Percentiles rank a stretch among this genome's conserved stretches.
Conservation (phyloP, 2,797 vertebrate genomes). For the Onychomys torridus region DNA sequence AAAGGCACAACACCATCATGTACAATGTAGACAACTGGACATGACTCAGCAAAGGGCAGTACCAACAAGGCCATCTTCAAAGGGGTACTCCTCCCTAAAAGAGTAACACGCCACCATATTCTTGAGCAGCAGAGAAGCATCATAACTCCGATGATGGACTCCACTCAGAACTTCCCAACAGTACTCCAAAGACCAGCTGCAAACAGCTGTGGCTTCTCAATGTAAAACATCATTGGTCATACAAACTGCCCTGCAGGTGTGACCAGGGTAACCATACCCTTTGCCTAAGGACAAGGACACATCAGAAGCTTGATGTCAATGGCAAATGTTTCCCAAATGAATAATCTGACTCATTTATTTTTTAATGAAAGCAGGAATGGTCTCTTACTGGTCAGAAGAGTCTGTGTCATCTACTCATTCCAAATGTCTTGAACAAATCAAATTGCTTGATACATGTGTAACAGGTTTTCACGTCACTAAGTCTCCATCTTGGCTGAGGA, state of each 20-base stretch:
- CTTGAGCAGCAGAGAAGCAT: background rate
- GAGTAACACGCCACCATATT: background rate
- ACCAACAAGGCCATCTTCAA: background rate
- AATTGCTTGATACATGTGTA: background rate
- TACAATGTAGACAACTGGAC: background rate
- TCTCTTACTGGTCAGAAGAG: background rate
- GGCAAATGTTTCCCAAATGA: background rate
- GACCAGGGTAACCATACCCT: background rate
- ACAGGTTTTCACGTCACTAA: background rate
- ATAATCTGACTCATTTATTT: background rate
- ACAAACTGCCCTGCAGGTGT: background rate
- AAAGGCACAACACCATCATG: background rate
- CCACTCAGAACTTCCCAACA: background rate
- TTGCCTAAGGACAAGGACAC: background rate
- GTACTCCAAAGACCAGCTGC: background rate
- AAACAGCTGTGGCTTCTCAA: background rate
- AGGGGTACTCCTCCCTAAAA: background rate
- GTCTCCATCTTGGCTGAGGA: background rate
- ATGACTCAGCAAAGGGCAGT: constrained; percentile 32
- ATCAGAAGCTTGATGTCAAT: background rate
- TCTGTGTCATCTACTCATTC: constrained; percentile 14
- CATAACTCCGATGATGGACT: background rate
- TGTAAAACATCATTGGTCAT: background rate
- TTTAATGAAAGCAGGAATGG: background rate
- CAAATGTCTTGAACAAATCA: background rate